Evolutionary conservation across 2,888 invertebrate species (phyloP), one percentile per base, ranked within the genome.

Genomic region (Drosophila eohydei): DNA sequence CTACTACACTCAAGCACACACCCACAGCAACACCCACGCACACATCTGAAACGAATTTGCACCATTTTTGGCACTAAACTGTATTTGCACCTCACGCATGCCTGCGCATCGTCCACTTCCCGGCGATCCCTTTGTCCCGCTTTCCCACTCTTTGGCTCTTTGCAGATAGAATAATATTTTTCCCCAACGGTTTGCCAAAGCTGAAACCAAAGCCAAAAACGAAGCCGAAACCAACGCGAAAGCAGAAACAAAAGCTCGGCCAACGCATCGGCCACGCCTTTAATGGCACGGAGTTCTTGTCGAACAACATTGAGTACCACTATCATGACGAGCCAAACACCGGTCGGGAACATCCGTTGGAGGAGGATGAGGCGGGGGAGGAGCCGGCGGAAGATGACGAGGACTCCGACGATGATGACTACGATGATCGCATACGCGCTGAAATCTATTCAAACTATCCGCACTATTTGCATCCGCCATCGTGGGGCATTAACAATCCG

Each of bases 381-480:
- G 71, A 44, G 28, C 43, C 71, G 36, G 61, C 30, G 26, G 93
- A 79, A 4, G 81, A 80, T 12, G 81, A 83, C n/a, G 86, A 80
- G 11, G 91, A 90, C 21, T 48, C 69, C 11, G 90, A 91, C 52
- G 91, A 91, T 94, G 92, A 94, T 94, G 93, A 94, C 94, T 93
- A 94, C 94, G 91, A 93, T 88, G 92, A 92, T 87, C 85, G 91
- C 74, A 92, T 92, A 93, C 91, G 94, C 92, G 93, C 94, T 89
- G 93, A 93, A 93, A 94, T 93, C 93, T 94, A 93, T 94, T 92
- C 93, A 61, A 92, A 91, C 74, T 92, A 91, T 81, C 95, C 95
- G 78, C 94, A 94, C 92, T 95, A 95, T 93, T 93, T 95, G 84
- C 95, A 94, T 91, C 95, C 95, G 84, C 94, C 93, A 56, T 92